Conservation (phyloP, 2,113 vertebrate species). For the Psittacula cyanocephala region DNA sequence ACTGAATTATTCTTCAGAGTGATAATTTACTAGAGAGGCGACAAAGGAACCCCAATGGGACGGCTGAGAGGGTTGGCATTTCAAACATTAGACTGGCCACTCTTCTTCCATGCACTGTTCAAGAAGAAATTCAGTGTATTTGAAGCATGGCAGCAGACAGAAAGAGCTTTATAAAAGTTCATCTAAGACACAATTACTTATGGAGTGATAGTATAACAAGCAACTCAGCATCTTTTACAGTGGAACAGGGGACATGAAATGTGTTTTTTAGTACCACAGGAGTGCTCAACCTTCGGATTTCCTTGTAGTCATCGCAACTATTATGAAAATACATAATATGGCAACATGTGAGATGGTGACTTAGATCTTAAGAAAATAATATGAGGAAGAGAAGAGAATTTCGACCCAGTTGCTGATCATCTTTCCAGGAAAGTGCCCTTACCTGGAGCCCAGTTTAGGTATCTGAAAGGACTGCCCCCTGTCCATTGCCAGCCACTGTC, state of each 20-base stretch:
- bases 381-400: background rate
- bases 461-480: conserved; percentile 85
- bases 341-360: background rate
- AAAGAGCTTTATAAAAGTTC: background rate
- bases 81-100: background rate
- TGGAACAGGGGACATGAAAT: background rate
- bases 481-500: conserved; percentile 91
- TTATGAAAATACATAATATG: background rate
- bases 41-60: background rate
- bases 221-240: background rate
- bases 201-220: background rate
- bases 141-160: background rate
- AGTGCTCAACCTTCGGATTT: background rate
- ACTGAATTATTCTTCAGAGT: background rate
- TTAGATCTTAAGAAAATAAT: background rate
- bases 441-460: conserved; percentile 96
- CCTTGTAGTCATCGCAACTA: background rate
- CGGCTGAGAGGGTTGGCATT: rapidly evolving
- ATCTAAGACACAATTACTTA: background rate
- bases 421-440: background rate
- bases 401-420: background rate
- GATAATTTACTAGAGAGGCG: background rate
- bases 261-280: background rate
- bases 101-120: background rate
- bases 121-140: background rate